Conservation (phyloP, 2,888 invertebrate species). For the Bombylius discolor region DNA sequence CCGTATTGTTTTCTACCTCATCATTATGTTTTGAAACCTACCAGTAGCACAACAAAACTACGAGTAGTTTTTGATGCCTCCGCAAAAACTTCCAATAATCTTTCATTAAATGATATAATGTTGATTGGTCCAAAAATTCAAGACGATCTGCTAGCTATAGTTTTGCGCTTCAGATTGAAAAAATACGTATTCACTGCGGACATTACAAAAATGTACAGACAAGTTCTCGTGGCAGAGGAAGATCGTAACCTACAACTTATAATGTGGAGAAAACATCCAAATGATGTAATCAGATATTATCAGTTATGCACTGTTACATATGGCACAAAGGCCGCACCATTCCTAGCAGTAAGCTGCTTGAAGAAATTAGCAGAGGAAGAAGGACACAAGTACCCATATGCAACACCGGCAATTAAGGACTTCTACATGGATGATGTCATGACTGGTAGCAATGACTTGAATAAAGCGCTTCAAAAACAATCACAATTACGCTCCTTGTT, state of each 20-base stretch:
- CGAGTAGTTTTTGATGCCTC: too few relatives aligned
- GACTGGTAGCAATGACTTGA: not conserved
- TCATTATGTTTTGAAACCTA: not conserved
- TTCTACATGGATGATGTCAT: conserved; percentile 5
- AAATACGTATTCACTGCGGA: not conserved
- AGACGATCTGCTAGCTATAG: not conserved
- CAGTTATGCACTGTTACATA: not conserved
- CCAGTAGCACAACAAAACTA: not conserved
- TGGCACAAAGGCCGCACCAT: not conserved
- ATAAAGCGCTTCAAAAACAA: not conserved
- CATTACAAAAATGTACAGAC: not conserved
- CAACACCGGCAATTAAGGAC: not conserved
- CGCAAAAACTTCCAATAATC: not conserved
- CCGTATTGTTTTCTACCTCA: not conserved
- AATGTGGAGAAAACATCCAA: not conserved
- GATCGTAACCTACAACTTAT: not conserved
- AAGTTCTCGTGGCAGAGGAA: not conserved
- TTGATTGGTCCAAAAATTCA: not conserved
- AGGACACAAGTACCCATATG: not conserved
- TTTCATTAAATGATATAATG: not conserved
- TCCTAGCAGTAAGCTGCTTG: not conserved
- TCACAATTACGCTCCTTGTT: not conserved
- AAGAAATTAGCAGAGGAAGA: not conserved
- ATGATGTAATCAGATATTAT: not conserved
- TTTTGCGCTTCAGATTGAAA: not conserved